These are phyloP conservation scores for Matsumyia berberina DNA, from an alignment of 2,888 invertebrate genomes.

Conservation along the genomic window DNA sequence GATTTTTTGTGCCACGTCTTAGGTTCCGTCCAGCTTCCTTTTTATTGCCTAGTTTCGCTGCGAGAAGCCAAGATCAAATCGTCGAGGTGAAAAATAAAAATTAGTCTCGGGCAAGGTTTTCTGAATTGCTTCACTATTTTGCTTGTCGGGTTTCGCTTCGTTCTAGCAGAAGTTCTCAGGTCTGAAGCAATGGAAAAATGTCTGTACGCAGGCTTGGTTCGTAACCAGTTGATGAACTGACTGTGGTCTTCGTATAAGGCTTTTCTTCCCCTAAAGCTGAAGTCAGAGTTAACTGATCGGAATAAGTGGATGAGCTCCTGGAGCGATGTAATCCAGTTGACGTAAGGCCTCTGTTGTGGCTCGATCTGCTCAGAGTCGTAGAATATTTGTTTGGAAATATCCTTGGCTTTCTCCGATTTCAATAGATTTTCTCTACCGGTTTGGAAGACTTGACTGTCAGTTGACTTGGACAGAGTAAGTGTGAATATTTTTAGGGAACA, in stretches of 20 bases:
- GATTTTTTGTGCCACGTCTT: too few relatives aligned
- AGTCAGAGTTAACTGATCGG: conserved; percentile 49
- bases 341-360: conserved; percentile 59
- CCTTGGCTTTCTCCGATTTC: conserved; percentile 53
- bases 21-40: too few relatives aligned
- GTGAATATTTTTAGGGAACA: too few relatives aligned
- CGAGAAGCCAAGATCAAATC: too few relatives aligned
- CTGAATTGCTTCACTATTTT: conserved; percentile 81
- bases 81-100: too few relatives aligned
- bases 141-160: conserved; percentile 79
- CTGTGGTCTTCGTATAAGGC: conserved; percentile 68
- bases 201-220: conserved; percentile 53
- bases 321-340: conserved; percentile 82
- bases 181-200: conserved; percentile 61
- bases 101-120: conserved; percentile 25
- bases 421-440: too few relatives aligned
- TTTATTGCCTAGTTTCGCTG: too few relatives aligned
- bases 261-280: conserved; percentile 52
- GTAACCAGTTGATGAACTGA: conserved; percentile 71
- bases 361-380: conserved; percentile 72
- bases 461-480: conserved; percentile 70
- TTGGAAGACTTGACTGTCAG: conserved; percentile 22
- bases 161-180: conserved; percentile 65
- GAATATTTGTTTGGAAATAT: conserved; percentile 57
- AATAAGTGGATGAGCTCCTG: conserved; percentile 22